These are phyloP conservation scores for Steromphala cineraria DNA, from an alignment of 2,888 invertebrate genomes.

Conservation along the genomic window DNA sequence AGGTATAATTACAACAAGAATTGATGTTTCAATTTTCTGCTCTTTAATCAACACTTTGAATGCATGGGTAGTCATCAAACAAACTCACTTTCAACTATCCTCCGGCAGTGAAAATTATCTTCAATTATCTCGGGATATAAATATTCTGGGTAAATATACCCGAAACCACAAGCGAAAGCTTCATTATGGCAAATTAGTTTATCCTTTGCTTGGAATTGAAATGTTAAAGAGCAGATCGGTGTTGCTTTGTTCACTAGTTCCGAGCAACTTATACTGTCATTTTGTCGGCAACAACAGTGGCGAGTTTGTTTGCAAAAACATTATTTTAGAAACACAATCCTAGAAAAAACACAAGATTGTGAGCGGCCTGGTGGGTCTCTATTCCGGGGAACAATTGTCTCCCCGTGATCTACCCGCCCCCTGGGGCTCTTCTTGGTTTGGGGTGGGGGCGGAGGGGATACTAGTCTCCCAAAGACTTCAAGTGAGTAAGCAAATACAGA, in stretches of 20 bases:
- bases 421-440: not conserved
- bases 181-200: constrained; percentile 18
- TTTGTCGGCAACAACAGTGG: not conserved
- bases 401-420: not conserved
- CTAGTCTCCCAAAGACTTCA: not conserved
- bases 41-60: not conserved
- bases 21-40: too few relatives aligned
- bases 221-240: not conserved
- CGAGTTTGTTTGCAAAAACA: constrained; percentile 15
- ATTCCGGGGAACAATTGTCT: not conserved
- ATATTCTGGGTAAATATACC: constrained; percentile 2
- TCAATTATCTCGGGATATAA: constrained; percentile 1
- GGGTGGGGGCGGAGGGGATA: not conserved
- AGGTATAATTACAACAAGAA: too few relatives aligned
- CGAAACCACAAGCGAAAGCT: not conserved
- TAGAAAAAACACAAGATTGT: not conserved
- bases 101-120: not conserved
- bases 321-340: constrained; percentile 13
- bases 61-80: too few relatives aligned
- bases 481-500: too few relatives aligned
- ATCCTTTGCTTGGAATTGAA: constrained; percentile 6
- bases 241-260: not conserved
- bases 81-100: not conserved
- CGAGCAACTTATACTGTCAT: not conserved
- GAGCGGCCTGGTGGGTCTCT: not conserved